Evolutionary conservation across 2,113 vertebrate genomes (phyloP).

Genomic region (Phyllostomus hastatus): DNA sequence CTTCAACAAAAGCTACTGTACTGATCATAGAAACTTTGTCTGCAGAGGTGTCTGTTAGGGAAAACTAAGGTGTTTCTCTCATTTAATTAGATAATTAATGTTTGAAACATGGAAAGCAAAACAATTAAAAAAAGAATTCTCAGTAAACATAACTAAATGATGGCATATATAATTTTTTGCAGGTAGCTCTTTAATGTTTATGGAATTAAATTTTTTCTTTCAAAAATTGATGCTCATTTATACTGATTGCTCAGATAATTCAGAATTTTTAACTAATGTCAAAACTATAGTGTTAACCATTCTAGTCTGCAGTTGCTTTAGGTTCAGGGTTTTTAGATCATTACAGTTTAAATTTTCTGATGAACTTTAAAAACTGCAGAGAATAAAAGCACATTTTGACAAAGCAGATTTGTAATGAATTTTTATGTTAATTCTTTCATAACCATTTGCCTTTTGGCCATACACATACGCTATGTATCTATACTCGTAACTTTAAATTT

Average conservation of each 20-base stretch:
- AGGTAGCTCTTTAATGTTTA: slow-evolving; percentile 62
- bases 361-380: slow-evolving; percentile 37
- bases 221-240: slow-evolving; percentile 61
- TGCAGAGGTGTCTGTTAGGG: background rate
- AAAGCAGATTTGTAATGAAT: slow-evolving; percentile 33
- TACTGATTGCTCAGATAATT: slow-evolving; percentile 37
- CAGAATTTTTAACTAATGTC: slow-evolving; percentile 33
- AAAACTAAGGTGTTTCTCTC: background rate
- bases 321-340: background rate
- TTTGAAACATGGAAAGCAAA: background rate
- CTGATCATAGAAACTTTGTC: background rate
- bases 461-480: slow-evolving; percentile 3
- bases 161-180: background rate
- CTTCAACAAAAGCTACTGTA: background rate
- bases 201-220: slow-evolving; percentile 21
- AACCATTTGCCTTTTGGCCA: background rate
- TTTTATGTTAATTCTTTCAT: slow-evolving; percentile 26
- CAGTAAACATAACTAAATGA: background rate
- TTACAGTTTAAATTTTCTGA: slow-evolving; percentile 28
- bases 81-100: background rate
- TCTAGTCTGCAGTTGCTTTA: slow-evolving; percentile 33
- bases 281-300: background rate
- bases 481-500: slow-evolving; percentile 51
- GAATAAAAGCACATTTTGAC: slow-evolving; percentile 33
- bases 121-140: background rate